These are phyloP conservation scores for Myotis lucifugus DNA, from an alignment of 2,113 vertebrate species.

Conservation along the genomic window DNA sequence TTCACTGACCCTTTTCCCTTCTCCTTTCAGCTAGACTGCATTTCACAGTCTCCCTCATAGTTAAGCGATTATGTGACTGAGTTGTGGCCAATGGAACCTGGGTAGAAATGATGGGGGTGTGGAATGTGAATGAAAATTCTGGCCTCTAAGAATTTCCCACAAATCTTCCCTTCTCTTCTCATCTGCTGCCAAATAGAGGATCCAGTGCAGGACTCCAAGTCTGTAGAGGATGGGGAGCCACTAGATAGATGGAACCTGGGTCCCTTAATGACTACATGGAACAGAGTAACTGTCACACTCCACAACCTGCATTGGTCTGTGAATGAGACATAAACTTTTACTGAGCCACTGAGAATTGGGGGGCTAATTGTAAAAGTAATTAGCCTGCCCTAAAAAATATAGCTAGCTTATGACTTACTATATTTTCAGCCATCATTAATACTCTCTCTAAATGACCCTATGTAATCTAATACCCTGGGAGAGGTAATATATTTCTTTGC, in stretches of 20 bases:
- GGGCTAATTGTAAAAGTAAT: background rate
- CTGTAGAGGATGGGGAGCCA: background rate
- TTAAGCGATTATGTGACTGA: background rate
- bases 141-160: background rate
- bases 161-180: background rate
- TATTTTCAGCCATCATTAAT: constrained; percentile 43
- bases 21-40: background rate
- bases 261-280: background rate
- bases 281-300: background rate
- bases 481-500: constrained; percentile 45
- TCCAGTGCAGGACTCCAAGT: background rate
- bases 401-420: constrained; percentile 35
- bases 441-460: constrained; percentile 36
- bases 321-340: background rate
- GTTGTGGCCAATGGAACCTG: background rate
- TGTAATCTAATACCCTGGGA: constrained; percentile 54
- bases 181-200: background rate
- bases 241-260: background rate
- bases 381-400: constrained; percentile 32
- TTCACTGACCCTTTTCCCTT: background rate
- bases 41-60: background rate
- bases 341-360: background rate
- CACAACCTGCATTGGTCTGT: background rate
- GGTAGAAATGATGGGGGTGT: background rate
- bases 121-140: background rate